These are phyloP conservation scores for Diplolepis rosae DNA, from an alignment of 2,888 invertebrate genomes.

Conservation along the genomic window DNA sequence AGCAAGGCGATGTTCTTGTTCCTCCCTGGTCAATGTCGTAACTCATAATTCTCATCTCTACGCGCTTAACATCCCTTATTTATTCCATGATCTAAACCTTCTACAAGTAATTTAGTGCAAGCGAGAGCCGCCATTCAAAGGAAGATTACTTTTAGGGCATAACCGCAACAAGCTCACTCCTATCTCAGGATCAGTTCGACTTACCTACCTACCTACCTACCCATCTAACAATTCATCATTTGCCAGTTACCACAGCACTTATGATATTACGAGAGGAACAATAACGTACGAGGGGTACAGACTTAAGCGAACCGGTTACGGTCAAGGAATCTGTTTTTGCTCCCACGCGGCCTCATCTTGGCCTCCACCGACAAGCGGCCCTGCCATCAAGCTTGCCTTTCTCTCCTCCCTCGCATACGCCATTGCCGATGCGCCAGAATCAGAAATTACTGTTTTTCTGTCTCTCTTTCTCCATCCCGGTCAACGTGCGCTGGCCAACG, in stretches of 20 bases:
- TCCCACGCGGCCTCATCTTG: constrained; percentile 58
- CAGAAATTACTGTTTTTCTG: constrained; percentile 62
- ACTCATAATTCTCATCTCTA: too few species aligned
- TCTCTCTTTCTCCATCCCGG: neutral
- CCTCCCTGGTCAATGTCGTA: too few species aligned
- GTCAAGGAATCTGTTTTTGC: constrained; percentile 63
- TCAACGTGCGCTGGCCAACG: constrained; percentile 45
- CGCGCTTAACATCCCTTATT: too few species aligned
- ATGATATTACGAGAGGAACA: constrained; percentile 42
- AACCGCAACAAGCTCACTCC: constrained; percentile 33
- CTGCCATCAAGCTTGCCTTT: constrained; percentile 4
- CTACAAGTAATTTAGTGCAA: too few species aligned
- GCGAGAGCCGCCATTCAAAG: too few species aligned
- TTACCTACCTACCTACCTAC: constrained; percentile 8
- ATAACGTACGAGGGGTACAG: constrained; percentile 44
- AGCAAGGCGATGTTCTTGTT: too few species aligned
- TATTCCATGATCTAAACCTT: too few species aligned
- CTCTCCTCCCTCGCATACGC: constrained; percentile 49
- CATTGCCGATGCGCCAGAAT: constrained; percentile 59
- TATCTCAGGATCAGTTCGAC: constrained; percentile 38
- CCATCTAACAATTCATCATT: constrained; percentile 20
- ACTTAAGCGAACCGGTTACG: constrained; percentile 54
- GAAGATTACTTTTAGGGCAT: too few species aligned
- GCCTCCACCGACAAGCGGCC: constrained; percentile 36
- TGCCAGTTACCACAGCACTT: neutral